Evolutionary conservation across 2,113 vertebrate species (phyloP).

Genomic region (Talpa occidentalis): DNA sequence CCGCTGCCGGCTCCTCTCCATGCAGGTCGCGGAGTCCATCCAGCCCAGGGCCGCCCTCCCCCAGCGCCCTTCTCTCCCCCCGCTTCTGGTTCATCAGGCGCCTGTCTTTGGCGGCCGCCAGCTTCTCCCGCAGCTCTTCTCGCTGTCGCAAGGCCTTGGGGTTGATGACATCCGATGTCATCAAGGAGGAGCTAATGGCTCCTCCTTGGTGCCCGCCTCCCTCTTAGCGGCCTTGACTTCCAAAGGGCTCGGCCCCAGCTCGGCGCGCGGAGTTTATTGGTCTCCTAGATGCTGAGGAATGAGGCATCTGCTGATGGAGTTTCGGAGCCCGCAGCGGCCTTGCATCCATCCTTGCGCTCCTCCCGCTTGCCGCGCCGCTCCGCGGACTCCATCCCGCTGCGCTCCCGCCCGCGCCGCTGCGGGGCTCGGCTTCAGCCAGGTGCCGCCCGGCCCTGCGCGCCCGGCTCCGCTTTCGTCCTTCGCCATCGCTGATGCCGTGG

Average conservation of each 20-base stretch:
- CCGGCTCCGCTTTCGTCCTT: conserved; percentile 85
- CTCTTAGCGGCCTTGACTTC: conserved; percentile 91
- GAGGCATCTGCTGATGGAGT: conserved; percentile 90
- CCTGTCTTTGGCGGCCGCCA: conserved; percentile 94
- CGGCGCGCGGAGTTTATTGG: conserved; percentile 95
- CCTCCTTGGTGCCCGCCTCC: conserved; percentile 93
- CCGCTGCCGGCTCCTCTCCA: conserved; percentile 91
- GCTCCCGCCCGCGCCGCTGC: conserved; percentile 82
- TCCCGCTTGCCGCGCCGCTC: conserved; percentile 89
- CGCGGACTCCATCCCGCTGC: conserved; percentile 76
- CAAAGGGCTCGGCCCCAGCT: conserved; percentile 94
- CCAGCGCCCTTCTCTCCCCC: conserved; percentile 93
- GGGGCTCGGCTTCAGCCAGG: conserved; percentile 75
- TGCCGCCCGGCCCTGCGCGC: conserved; percentile 83
- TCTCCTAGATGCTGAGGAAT: conserved; percentile 94
- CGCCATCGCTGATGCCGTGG: conserved; percentile 85
- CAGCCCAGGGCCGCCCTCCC: conserved; percentile 93
- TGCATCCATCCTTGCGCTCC: conserved; percentile 86
- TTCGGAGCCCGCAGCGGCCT: conserved; percentile 87
- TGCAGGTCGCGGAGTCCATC: conserved; percentile 93
- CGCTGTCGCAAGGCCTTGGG: conserved; percentile 88
- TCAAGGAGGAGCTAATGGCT: conserved; percentile 89
- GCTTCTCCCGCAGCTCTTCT: conserved; percentile 92
- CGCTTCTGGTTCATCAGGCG: conserved; percentile 92
- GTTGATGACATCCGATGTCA: conserved; percentile 93